These are phyloP conservation scores for Drosophila miranda DNA, from an alignment of 1,140 invertebrate species.

Conservation along the genomic window DNA sequence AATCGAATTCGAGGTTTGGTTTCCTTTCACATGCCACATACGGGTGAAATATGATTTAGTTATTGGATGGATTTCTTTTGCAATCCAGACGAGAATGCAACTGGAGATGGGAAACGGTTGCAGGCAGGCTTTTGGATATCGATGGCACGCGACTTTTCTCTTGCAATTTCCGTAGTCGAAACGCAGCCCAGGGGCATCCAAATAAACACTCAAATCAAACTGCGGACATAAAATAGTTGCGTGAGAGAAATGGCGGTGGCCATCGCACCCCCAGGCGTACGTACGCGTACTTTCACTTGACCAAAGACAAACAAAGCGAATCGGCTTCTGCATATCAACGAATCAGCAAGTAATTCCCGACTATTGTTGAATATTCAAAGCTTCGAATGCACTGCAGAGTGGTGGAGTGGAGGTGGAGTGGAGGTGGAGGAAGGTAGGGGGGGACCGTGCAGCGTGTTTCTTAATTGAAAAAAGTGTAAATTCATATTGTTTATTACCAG, in stretches of 20 bases:
- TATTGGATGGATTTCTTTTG: conserved; percentile 23
- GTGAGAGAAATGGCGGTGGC: conserved; percentile 33
- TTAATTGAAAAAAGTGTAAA: conserved; percentile 71
- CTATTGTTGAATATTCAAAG: conserved; percentile 32
- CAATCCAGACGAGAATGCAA: conserved; percentile 28
- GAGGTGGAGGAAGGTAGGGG: background rate
- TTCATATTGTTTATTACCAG: conserved; percentile 56
- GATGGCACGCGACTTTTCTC: conserved; percentile 30
- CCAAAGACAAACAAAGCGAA: conserved; percentile 43
- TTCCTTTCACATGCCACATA: conserved; percentile 62
- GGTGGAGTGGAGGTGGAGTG: conserved; percentile 5
- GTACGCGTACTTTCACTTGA: conserved; percentile 57
- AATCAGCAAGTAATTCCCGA: conserved; percentile 28
- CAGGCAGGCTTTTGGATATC: conserved; percentile 1
- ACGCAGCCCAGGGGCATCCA: conserved; percentile 22
- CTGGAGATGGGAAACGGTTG: conserved; percentile 1
- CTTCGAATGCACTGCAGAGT: conserved; percentile 13
- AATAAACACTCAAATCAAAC: conserved; percentile 36
- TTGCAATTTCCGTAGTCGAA: conserved; percentile 15
- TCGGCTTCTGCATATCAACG: conserved; percentile 69
- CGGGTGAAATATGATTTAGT: conserved; percentile 53
- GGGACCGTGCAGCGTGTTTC: conserved; percentile 27
- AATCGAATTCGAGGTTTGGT: conserved; percentile 33
- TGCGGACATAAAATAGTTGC: conserved; percentile 37
- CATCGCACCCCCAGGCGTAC: background rate